Evolutionary conservation across 2,888 invertebrate species (phyloP), one percentile per base, ranked within the genome.

Genomic region (Limnephilus marmoratus): DNA sequence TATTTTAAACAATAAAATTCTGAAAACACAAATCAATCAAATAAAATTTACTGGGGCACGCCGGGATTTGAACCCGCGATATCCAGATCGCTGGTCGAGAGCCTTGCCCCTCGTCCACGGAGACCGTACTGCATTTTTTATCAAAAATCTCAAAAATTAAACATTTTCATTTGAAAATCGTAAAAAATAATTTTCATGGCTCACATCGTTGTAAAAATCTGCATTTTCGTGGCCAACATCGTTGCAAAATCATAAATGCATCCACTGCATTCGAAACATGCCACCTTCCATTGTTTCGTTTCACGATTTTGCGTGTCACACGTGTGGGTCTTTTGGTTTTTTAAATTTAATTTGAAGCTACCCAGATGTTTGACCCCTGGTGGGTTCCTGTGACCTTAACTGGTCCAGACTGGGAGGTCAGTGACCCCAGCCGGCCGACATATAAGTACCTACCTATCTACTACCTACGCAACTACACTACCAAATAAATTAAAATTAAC

Each of bases 401-500:
- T 86, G 86, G 86, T 86, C 86, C 86, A 86, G 86, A 86, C 86
- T 86, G 86, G n/a, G 86, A 29, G 86, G 45, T 86, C 86, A 45
- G 12, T 45, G 86, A 86, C 86, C 86, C 45, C 29, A 45, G 37
- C 83, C 37, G 37, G 83, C 83, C 24, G 83, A 18, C 18, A 68
- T 11, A 41, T 37, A 37, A 41, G 37, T 83, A 37, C 83, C 37
- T 83, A 83, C 83, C 37, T 18, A 24, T 37, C 83, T 68, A 68
- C 68, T n/a, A n/a, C n/a, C 24, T 68, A 68, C 68, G 4, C 68
- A 68, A 68, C 68, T 68, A 68, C 9, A n/a, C 24, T 3, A 68
- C 68, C n/a, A 9, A 68, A 68, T 68, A 68, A 68, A 68, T 9
- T 68, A 1, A 7, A 24, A 24, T 68, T 68, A 68, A 24, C 9